Evolutionary conservation across 2,113 vertebrate species (phyloP), one percentile per base, ranked within the genome.

Genomic region (Dicaeum eximium): DNA sequence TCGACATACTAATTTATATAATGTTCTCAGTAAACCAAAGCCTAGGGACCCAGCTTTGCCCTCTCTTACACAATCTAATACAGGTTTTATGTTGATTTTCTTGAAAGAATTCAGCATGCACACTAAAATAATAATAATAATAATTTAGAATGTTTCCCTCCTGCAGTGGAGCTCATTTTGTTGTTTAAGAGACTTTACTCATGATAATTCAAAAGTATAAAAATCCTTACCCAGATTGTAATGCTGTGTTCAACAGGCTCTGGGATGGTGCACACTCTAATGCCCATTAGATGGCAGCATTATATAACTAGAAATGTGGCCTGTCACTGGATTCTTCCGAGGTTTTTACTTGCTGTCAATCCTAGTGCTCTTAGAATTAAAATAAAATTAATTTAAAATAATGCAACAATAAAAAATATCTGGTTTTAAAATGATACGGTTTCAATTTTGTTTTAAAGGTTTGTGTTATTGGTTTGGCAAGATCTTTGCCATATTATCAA

Each of bases 211-310:
- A 38, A 37, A 92, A 50, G 31, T 45, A 7, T 28, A 61, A 79
- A 91, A 71, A 8, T 10, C 33, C 10, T 31, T 38, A 23, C 8
- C 7, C 10, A 31, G 24, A 66, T 57, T 7, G 6, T 54, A 50
- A 35, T 31, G 13, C 35, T 61, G 9, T 56, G 9, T 33, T 62
- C 2, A 35, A 0, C 77, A 69, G 45, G 23, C 20, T 38, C 45
- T 69, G 47, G 35, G 58, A 18, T 65, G 33, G 14, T 22, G 21
- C 12, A 33, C 6, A 6, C 10, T 35, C 47, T 12, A 37, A 7
- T 56, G 30, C 19, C 90, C 94, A 38, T 78, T 92, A 96, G 95
- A 53, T 96, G 95, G 94, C 95, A 96, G 80, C 40, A 45, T 83
- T 91, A 54, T 17, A 35, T 71, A 86, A 78, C 15, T 28, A 53